Evolutionary conservation across 2,113 vertebrate genomes (phyloP).

Genomic region (Brachypodius melanocephalos): DNA sequence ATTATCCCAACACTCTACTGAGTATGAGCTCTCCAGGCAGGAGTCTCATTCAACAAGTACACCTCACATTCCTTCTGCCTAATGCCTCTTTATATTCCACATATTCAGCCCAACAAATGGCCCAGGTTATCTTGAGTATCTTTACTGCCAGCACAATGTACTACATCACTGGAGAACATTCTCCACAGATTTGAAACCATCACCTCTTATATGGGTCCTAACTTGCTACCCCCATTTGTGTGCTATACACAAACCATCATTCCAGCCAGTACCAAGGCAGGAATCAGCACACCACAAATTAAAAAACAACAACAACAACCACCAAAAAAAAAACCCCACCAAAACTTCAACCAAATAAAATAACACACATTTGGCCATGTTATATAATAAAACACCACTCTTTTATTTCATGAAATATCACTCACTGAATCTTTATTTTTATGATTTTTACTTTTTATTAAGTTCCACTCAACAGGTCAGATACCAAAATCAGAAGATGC

Average conservation of each 20-base stretch:
- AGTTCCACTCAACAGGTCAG: not conserved
- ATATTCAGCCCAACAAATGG: not conserved
- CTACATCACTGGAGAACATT: not conserved
- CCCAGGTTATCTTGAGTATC: not conserved
- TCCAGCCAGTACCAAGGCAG: not conserved
- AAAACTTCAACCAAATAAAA: not conserved
- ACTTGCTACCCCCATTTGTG: not conserved
- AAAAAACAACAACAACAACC: not conserved
- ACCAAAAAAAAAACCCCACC: too few relatives aligned
- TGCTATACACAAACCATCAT: not conserved
- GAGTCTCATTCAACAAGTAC: not conserved
- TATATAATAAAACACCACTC: not conserved
- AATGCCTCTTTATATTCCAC: not conserved
- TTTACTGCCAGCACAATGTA: rapidly evolving
- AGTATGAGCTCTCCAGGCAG: not conserved
- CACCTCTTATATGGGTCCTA: not conserved
- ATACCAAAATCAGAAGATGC: not conserved
- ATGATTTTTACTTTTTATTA: not conserved
- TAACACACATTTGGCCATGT: not conserved
- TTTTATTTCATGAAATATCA: not conserved
- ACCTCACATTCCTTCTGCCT: not conserved
- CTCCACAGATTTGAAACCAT: not conserved
- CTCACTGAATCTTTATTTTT: not conserved
- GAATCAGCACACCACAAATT: not conserved
- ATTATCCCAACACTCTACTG: not conserved